Evolutionary conservation across 2,888 invertebrate genomes (phyloP), one percentile per base, ranked within the genome.

Genomic region (Leucoptera coffeella): DNA sequence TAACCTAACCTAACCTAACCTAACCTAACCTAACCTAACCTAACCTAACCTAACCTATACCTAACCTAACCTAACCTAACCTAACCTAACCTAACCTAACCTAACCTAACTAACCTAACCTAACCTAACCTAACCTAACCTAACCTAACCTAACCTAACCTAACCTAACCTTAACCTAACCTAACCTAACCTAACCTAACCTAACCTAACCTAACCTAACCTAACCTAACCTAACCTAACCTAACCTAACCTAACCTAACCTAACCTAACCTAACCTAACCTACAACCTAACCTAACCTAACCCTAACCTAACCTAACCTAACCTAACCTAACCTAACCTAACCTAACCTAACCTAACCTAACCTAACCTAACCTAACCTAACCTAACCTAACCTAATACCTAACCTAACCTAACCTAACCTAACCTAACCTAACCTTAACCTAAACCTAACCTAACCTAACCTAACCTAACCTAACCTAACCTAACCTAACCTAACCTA

Each of bases 261-360:
- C 35, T 32, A 33, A 31, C 35, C 35, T 35, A 35, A 35, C 35
- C 35, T 35, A 35, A 35, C 35, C 35, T 33, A 33, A 33, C 35
- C 33, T 33, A 35, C 35, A 35, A 33, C 35, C 30, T 35, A 34
- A 35, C 31, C 35, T 35, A 35, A 34, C 35, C n/a, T n/a, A n/a
- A n/a, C n/a, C n/a, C n/a, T n/a, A n/a, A n/a, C n/a, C n/a, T n/a
- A n/a, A n/a, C n/a, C 35, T 35, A 35, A 34, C 35, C 35, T 33
- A 34, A 34, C 35, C 35, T 35, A 33, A 33, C 33, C 35, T 33
- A 33, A 33, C 35, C 35, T 35, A 33, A 33, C 35, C 35, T 31
- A 32, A 33, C 35, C 33, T 33, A 33, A 33, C 35, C 34, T 31
- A 33, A 31, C 33, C 33, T 33, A 31, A 31, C 32, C 31, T 31